Conservation (phyloP, 2,888 invertebrate genomes). For the Bellardia bayeri region DNA sequence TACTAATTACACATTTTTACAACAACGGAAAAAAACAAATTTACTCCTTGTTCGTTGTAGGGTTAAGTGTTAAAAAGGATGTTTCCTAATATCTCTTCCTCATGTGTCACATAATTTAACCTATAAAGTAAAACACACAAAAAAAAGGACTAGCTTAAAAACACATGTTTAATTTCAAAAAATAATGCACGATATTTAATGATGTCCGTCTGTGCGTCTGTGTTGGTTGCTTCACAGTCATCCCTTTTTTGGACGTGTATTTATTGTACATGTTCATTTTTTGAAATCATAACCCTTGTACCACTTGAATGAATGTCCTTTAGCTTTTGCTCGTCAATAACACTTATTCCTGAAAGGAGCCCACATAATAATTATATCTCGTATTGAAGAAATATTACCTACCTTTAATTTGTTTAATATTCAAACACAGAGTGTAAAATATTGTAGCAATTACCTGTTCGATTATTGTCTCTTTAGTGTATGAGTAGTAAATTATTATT, state of each 20-base stretch:
- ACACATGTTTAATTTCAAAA: slow-evolving; percentile 66
- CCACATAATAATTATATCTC: slow-evolving; percentile 65
- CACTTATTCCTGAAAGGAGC: slow-evolving; percentile 49
- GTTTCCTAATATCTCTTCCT: slow-evolving; percentile 49
- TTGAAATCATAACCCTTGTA: slow-evolving; percentile 43
- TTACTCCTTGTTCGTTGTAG: slow-evolving; percentile 47
- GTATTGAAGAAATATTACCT: slow-evolving; percentile 61
- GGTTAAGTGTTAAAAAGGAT: slow-evolving; percentile 71
- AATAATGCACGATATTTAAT: slow-evolving; percentile 38
- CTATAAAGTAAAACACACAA: slow-evolving; percentile 25
- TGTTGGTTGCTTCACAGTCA: slow-evolving; percentile 33
- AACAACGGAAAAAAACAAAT: slow-evolving; percentile 3
- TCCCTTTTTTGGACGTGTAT: slow-evolving; percentile 50
- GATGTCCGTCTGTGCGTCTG: slow-evolving; percentile 7
- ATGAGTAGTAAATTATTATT: slow-evolving; percentile 4
- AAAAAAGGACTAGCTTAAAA: slow-evolving; percentile 9
- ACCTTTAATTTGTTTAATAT: slow-evolving; percentile 60
- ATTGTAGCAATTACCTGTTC: slow-evolving; percentile 18
- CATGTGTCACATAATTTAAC: slow-evolving; percentile 57
- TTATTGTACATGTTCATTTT: not conserved
- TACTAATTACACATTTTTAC: slow-evolving; percentile 16
- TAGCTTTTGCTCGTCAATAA: slow-evolving; percentile 51
- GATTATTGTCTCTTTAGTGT: slow-evolving; percentile 26
- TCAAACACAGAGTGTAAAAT: slow-evolving; percentile 12
- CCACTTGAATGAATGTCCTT: slow-evolving; percentile 44